Conservation (phyloP, 2,113 vertebrate species). For the Poeciliopsis prolifica region DNA sequence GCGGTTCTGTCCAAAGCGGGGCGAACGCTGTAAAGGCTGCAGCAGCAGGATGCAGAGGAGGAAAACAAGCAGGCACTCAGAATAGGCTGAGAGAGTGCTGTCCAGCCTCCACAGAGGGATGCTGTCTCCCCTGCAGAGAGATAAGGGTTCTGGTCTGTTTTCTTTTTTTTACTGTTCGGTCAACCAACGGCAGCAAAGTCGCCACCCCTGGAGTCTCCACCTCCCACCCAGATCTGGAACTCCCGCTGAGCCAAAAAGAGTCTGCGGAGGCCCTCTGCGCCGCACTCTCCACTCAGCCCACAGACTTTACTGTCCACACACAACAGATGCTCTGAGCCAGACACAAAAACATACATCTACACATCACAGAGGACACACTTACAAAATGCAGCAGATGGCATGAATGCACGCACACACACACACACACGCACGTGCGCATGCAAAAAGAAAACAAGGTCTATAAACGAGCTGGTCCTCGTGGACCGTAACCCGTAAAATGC, state of each 20-base stretch:
- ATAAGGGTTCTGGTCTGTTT: constrained; percentile 37
- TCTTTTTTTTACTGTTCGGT: constrained; percentile 32
- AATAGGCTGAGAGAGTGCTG: constrained; percentile 38
- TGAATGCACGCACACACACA: constrained; percentile 3
- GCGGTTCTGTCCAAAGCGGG: neutral
- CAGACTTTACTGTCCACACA: constrained; percentile 34
- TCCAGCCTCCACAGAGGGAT: constrained; percentile 49
- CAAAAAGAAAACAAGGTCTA: constrained; percentile 15
- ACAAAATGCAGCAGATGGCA: constrained; percentile 35
- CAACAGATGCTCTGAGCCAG: constrained; percentile 41
- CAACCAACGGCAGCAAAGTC: constrained; percentile 12
- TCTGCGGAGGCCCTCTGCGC: constrained; percentile 40
- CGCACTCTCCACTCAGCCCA: constrained; percentile 38
- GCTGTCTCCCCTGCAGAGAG: constrained; percentile 36
- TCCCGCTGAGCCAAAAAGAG: constrained; percentile 50
- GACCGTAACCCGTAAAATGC: constrained; percentile 21
- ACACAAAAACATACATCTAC: constrained; percentile 33
- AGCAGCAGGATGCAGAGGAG: constrained; percentile 37
- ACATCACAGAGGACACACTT: constrained; percentile 27
- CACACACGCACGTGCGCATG: neutral
- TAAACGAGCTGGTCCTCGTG: constrained; percentile 20
- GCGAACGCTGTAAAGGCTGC: constrained; percentile 16
- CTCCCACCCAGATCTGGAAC: constrained; percentile 39
- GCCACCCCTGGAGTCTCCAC: constrained; percentile 2
- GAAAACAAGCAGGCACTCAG: constrained; percentile 39